Evolutionary conservation across 2,888 invertebrate species (phyloP), one percentile per base, ranked within the genome.

Genomic region (Polydrusus pterygomalis): DNA sequence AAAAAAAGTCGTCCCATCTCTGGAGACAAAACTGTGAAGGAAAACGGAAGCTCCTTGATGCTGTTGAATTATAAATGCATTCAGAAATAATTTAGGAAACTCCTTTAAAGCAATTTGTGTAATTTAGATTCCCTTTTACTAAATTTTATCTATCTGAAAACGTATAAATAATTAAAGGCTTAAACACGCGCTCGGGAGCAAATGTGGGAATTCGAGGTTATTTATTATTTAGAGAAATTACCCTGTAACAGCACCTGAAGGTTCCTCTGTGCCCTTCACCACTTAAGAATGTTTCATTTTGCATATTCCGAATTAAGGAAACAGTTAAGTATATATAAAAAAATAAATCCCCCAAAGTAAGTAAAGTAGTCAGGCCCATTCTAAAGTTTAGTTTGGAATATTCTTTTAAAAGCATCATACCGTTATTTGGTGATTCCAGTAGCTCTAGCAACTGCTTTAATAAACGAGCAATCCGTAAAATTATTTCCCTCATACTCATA

Each of bases 201-300:
- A 72, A 72, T 67, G 74, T 63, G 70, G 79, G 80, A 80, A 79
- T 80, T 78, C 78, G 74, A 79, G 76, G 80, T 79, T 81, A 81
- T 81, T 80, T 80, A 82, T 81, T 81, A 82, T 81, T 82, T 79
- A 81, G 64, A 40, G 64, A 64, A 72, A 77, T 77, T 69, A 77
- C 77, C 77, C 64, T 56, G 65, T 54, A 70, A 75, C 70, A 60
- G 63, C 73, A 74, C 77, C 77, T 77, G 73, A 74, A 74, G 64
- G 77, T 69, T 72, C 64, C 72, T 69, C 51, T 18, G 74, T 76
- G 77, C 75, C 78, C 75, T 79, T 78, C 80, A 78, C 80, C 75
- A 77, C 79, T 74, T 78, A 75, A 71, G 78, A 73, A 38, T 67
- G 77, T 77, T 77, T 77, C 70, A 64, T 70, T 74, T 77, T 74